Percentiles rank a stretch among this genome's conserved stretches.
These are phyloP conservation scores for Digitonthophagus gazella DNA, from an alignment of 2,888 invertebrate genomes.

Conservation along the genomic window DNA sequence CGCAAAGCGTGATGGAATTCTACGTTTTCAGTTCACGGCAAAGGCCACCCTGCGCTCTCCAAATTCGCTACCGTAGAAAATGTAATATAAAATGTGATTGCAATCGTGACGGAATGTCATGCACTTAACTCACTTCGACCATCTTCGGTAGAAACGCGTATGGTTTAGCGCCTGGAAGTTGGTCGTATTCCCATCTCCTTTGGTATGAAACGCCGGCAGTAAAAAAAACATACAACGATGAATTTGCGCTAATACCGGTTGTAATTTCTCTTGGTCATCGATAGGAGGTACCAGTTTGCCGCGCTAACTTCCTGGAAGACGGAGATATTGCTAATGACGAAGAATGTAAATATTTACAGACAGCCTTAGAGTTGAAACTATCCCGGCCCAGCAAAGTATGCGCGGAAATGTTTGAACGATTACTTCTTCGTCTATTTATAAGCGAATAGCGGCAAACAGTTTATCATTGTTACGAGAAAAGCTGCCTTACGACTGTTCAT, in stretches of 20 bases:
- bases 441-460: neutral
- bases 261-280: neutral
- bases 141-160: neutral
- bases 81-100: slow-evolving; percentile 12
- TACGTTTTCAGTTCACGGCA: neutral
- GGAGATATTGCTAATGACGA: neutral
- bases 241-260: neutral
- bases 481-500: neutral
- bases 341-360: neutral
- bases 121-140: neutral
- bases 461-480: neutral
- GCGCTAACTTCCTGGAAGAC: neutral
- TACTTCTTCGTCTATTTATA: neutral
- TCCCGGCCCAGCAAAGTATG: neutral
- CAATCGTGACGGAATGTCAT: slow-evolving; percentile 2
- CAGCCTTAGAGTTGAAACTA: neutral
- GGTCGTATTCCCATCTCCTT: neutral
- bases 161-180: neutral
- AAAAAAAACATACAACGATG: neutral
- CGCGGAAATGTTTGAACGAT: neutral
- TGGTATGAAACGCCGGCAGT: too few relatives aligned
- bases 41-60: neutral
- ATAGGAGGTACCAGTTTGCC: neutral
- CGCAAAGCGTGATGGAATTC: neutral
- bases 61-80: slow-evolving; percentile 7